Evolutionary conservation across 2,113 vertebrate species (phyloP), one percentile per base, ranked within the genome.

Genomic region (Xyliphius kryptos): DNA sequence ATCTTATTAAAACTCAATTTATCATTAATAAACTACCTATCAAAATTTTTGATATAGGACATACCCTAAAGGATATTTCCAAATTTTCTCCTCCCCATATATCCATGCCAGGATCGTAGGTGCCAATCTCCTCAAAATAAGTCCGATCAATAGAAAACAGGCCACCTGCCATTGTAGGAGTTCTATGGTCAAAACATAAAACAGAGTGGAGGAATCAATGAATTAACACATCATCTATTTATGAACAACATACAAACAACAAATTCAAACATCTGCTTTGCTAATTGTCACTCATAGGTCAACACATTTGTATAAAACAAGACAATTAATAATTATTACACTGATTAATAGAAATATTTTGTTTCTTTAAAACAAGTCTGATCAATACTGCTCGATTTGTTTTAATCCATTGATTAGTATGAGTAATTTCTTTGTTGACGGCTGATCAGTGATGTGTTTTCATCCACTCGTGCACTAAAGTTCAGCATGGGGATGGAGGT

Each of bases 41-140:
- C 26, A 32, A 32, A 32, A 32, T 32, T 32, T 32, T 6, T 32
- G 26, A 64, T 53, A 14, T 11, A 21, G 7, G 10, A 87, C 85
- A 95, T 87, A 98, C 95, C 88, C 96, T 92, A 81, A 98, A 98
- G 82, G 96, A 98, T 91, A 98, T 96, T 87, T 98, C 96, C 80
- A 98, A 86, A 83, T 98, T 98, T 80, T 98, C 94, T 74, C 96
- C 96, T 68, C 95, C 96, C 96, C 96, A 98, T 82, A 98, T 97
- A 86, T 98, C 96, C 96, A 98, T 98, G 77, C 95, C 95, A 64
- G 96, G 90, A 88, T 98, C 95, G 67, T 98, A 98, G 75, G 89
- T 94, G 85, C 95, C 96, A 73, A 98, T 95, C 85, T 98, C 96
- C 88, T 98, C 93, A 92, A 98, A 98, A 87, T 97, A 98, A 66